phyloP scores from a whole-genome alignment of 2,888 invertebrate genomes.

The Eurois occulta region DNA sequence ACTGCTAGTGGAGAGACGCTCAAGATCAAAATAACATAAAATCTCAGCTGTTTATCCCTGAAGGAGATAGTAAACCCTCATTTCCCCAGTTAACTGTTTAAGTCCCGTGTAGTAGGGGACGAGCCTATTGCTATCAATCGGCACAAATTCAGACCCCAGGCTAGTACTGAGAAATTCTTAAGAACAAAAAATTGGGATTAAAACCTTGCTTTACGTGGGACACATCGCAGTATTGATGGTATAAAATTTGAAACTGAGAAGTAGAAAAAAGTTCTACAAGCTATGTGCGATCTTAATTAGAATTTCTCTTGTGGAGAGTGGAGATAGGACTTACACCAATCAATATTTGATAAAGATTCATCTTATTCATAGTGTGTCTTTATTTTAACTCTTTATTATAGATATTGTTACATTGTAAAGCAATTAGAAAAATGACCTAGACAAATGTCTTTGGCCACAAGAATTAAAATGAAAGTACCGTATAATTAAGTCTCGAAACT shows the following conservation, averaged over 20 bases:
- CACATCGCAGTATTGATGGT: not conserved
- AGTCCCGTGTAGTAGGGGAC: not conserved
- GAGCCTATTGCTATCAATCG: not conserved
- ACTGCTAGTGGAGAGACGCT: not conserved
- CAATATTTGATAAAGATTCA: not conserved
- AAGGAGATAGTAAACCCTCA: not conserved
- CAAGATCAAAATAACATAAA: not conserved
- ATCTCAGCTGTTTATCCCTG: not conserved
- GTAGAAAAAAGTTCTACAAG: not conserved
- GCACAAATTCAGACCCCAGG: not conserved
- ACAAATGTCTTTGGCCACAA: not conserved
- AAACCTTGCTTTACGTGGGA: not conserved
- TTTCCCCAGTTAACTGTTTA: not conserved
- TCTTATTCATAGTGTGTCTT: not conserved
- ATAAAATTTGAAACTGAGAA: not conserved
- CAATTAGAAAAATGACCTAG: slow-evolving; percentile 13
- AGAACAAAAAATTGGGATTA: not conserved
- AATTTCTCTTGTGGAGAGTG: not conserved
- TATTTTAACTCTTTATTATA: not conserved
- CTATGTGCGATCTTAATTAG: not conserved
- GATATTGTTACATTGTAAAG: slow-evolving; percentile 16
- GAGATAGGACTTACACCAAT: not conserved
- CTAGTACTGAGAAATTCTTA: not conserved
- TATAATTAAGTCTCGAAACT: slow-evolving; percentile 3
- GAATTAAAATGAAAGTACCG: slow-evolving; percentile 10